Evolutionary conservation across 2,888 invertebrate species (phyloP), one percentile per base, ranked within the genome.

Genomic region (Hemaris fuciformis): DNA sequence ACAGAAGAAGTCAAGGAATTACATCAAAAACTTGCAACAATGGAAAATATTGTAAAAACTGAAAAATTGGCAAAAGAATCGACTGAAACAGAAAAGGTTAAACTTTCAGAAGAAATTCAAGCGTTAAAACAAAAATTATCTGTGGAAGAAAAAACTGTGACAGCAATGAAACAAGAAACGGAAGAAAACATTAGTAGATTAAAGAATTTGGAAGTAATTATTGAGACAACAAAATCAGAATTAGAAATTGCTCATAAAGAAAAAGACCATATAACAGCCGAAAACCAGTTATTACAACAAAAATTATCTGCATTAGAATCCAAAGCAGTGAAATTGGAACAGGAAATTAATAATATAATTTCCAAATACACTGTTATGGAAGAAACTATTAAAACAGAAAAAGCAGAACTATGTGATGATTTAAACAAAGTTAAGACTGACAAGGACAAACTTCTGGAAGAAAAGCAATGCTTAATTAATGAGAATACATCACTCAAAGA

Each of bases 401-500:
- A 60, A 48, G 64, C 69, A 57, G 66, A 68, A 38, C 66, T 72
- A 20, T 31, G 60, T 20, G 61, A 15, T 7, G 59, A 66, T 18
- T 64, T 72, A 7, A 62, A 60, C 1, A 65, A 64, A 60, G 68
- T 66, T 31, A 67, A 67, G 15, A 41, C 63, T 15, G 46, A 59
- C n/a, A 66, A 62, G 25, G 62, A 64, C 0, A 25, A 46, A 4
- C 31, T 67, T 34, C 10, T 62, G 15, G 63, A 72, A 41, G 66
- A 77, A 60, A 70, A 66, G 6, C 18, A 60, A 53, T 18, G 27
- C 5, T 53, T 68, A 38, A 20, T 43, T 7, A 22, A 13, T 27
- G 64, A 71, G 61, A 70, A 69, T 22, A 67, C 71, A 25, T 41
- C 57, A 23, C 43, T 70, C 1, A 22, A 53, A 53, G 5, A 60